These are phyloP conservation scores for Reinhardtius hippoglossoides DNA, from an alignment of 2,113 vertebrate genomes.

Conservation along the genomic window DNA sequence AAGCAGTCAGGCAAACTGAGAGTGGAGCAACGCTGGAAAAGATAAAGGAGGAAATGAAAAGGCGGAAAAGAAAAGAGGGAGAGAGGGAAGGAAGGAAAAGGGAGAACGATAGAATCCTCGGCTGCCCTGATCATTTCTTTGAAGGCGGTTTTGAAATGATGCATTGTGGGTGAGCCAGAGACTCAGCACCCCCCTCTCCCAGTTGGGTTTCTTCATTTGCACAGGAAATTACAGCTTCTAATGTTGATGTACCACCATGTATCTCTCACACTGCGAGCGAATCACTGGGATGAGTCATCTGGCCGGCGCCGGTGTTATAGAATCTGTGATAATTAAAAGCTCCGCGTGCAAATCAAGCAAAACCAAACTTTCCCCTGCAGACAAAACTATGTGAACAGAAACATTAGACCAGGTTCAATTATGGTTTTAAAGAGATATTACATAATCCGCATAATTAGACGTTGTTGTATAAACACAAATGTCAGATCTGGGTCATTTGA, in stretches of 20 bases:
- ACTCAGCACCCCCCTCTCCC: neutral
- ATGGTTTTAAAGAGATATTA: neutral
- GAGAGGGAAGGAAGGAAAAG: accelerated
- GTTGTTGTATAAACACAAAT: too few relatives aligned
- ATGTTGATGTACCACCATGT: neutral
- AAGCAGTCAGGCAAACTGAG: too few relatives aligned
- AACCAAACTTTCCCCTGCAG: neutral
- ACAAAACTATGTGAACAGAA: too few relatives aligned
- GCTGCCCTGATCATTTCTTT: too few relatives aligned
- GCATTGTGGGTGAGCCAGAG: neutral
- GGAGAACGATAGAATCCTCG: neutral
- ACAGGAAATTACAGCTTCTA: slow-evolving; percentile 37
- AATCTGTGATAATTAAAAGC: slow-evolving; percentile 1
- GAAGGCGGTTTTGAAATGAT: neutral
- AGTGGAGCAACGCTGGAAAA: too few relatives aligned
- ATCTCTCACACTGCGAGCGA: too few relatives aligned
- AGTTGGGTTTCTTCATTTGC: slow-evolving; percentile 33
- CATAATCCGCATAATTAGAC: neutral
- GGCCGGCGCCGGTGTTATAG: neutral
- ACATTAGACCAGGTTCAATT: neutral
- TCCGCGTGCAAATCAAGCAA: neutral
- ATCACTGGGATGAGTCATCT: slow-evolving; percentile 14
- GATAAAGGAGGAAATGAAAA: neutral
- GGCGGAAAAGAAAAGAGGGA: too few relatives aligned
- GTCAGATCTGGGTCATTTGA: too few relatives aligned